Evolutionary conservation across 2,797 vertebrate genomes (phyloP), one percentile per base, ranked within the genome.

Genomic region (Sebastolobus altivelis): DNA sequence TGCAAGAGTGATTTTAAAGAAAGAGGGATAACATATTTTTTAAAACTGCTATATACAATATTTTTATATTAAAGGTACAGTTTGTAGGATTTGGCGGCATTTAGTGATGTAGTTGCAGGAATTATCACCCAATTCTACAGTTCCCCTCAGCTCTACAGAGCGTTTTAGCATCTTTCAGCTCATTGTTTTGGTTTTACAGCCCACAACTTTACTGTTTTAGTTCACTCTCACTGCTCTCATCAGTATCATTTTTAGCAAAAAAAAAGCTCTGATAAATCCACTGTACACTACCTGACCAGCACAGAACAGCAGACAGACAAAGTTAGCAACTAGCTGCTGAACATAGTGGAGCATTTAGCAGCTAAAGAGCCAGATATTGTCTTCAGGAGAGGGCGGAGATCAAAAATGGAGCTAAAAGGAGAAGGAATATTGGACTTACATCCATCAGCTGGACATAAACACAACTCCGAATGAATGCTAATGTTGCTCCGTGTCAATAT

Each of bases 281-380:
- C 18, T 52, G 43, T 7, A 46, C 22, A 65, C 35, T 11, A 37
- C 35, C 5, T 29, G 25, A 14, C 9, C 38, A 12, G 40, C 61
- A 61, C 61, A 25, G 35, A 43, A 37, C 35, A 46, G 16, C 43
- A 46, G 43, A 43, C 25, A 4, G 38, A 46, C 0, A 49, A 11
- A 12, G 16, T n/a, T 20, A 43, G 61, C 7, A 0, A 10, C 59
- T 37, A 1, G 60, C 2, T 63, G 7, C 3, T 0, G 3, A 14
- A 33, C 2, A 16, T 14, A 16, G 0, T 1, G 14, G 1, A 56
- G 65, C n/a, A 37, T 37, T 35, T 11, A 25, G 35, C 38, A 27
- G 4, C 35, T 22, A 22, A 65, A 43, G 62, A 43, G 22, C 4
- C 35, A 18, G 38, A 43, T 43, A 43, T 27, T 65, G 22, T 25